Conservation (phyloP, 2,888 invertebrate species). For the Peribatodes rhomboidaria region DNA sequence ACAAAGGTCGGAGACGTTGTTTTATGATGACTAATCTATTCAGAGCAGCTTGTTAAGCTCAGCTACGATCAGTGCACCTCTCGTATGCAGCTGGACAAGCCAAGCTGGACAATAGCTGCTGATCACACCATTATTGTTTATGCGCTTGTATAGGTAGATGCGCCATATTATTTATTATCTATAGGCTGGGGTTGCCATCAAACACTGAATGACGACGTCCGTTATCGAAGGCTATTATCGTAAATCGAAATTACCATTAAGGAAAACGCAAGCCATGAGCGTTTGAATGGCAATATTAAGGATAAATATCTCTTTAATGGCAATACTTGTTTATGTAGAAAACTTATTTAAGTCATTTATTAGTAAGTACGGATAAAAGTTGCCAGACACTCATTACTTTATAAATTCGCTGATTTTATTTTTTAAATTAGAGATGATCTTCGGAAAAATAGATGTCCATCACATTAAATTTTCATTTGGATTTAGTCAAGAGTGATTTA, state of each 20-base stretch:
- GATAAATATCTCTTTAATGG: background rate
- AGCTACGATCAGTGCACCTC: background rate
- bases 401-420: too few species aligned
- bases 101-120: constrained; percentile 3
- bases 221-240: constrained; percentile 63
- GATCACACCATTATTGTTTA: constrained; percentile 14
- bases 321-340: background rate
- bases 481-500: too few species aligned
- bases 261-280: constrained; percentile 51
- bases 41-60: background rate
- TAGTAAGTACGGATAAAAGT: too few species aligned
- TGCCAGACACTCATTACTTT: too few species aligned
- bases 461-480: too few species aligned
- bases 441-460: too few species aligned
- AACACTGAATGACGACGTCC: constrained; percentile 54
- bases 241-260: constrained; percentile 69
- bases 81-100: too few species aligned
- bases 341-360: too few species aligned
- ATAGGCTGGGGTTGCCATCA: constrained; percentile 46
- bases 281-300: constrained; percentile 1
- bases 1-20: too few species aligned
- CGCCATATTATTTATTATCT: constrained; percentile 49
- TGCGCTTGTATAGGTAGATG: constrained; percentile 13
- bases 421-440: too few species aligned
- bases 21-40: too few species aligned